phyloP scores from a whole-genome alignment of 2,113 vertebrate genomes.

The Oxyruncus cristatus region DNA sequence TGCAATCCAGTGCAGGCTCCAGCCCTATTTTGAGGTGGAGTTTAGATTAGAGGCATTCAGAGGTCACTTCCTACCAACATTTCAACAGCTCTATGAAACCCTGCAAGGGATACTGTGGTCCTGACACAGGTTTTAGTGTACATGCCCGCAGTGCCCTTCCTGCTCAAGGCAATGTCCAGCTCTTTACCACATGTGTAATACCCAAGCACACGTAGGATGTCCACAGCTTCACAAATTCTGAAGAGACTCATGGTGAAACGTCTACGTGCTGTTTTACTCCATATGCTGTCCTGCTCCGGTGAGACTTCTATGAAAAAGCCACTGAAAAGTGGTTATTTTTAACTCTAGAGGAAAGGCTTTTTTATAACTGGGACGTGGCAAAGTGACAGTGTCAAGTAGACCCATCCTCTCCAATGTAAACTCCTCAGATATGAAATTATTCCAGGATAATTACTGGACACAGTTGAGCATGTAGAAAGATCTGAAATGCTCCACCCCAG shows the following conservation, averaged over 20 bases:
- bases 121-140: not conserved
- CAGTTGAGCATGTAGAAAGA: not conserved
- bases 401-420: not conserved
- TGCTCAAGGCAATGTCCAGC: not conserved
- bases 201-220: fast-evolving
- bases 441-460: slow-evolving; percentile 16
- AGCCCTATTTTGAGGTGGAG: not conserved
- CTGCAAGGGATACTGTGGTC: not conserved
- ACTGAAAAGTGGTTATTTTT: slow-evolving; percentile 19
- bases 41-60: not conserved
- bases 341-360: not conserved
- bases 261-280: not conserved
- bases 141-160: not conserved
- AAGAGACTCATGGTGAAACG: not conserved
- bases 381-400: not conserved
- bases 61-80: not conserved
- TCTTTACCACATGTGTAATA: not conserved
- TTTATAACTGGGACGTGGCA: not conserved
- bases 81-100: not conserved
- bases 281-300: not conserved
- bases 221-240: not conserved
- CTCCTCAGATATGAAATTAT: not conserved
- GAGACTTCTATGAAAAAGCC: not conserved
- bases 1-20: not conserved
- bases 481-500: not conserved